Evolutionary conservation across 2,888 invertebrate genomes (phyloP), one percentile per base, ranked within the genome.

Genomic region (Protophormia terraenovae): DNA sequence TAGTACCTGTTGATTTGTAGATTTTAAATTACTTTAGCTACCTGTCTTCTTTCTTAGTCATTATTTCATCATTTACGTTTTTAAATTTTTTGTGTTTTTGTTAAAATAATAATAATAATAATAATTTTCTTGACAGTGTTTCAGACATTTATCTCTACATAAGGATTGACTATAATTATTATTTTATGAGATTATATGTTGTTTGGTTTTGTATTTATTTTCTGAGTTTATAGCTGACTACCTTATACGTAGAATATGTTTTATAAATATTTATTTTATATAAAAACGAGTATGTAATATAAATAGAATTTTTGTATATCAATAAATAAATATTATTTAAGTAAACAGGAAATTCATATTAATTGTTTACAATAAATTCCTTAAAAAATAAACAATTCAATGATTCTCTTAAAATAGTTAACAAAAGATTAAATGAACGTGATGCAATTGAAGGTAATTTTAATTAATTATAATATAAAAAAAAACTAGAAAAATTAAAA

Each of bases 341-440:
- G 7, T 58, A 47, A 80, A 66, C 62, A 72, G 79, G 72, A 80
- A 80, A 80, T 80, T 66, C n/a, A 47, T 80, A 53, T 45, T 45
- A 58, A 66, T 55, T 72, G 66, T 47, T 73, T 50, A 64, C 12
- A 41, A 27, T 8, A 60, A 45, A 38, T 50, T 38, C 38, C 27
- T 50, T 60, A 12, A 29, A 38, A 16, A 45, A 53, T n/a, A 71
- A 53, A 38, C 0, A 29, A 22, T 62, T 62, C 27, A 67, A 19
- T 80, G 66, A 16, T 58, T 27, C 66, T 58, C 38, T 62, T 47
- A 66, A 67, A 58, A 66, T 47, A 73, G 41, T 45, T 19, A 73
- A 47, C 22, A 69, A 78, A 78, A 35, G 38, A 22, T 45, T n/a
- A 12, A 22, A 10, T 8, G 12, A 14, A 69, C 41, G 76, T 67